Conservation (phyloP, 1,140 invertebrate species). For the Drusus annulatus region DNA sequence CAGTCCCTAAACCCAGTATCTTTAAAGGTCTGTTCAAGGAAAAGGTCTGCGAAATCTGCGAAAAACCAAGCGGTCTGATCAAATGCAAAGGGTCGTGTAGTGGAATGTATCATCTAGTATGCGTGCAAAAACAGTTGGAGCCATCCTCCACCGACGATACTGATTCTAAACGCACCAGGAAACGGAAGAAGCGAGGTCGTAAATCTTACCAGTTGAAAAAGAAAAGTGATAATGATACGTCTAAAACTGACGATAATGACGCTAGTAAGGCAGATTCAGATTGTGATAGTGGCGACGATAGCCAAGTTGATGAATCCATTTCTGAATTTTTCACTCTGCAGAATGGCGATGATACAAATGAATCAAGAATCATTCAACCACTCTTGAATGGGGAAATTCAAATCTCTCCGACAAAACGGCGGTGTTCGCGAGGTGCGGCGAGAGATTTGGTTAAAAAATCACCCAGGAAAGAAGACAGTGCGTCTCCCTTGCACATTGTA, state of each 20-base stretch:
- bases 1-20: constrained; percentile 70
- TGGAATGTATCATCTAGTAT: constrained; percentile 71
- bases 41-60: constrained; percentile 79
- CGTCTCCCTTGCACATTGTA: constrained; percentile 31
- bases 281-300: constrained; percentile 24
- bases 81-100: constrained; percentile 76
- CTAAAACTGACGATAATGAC: constrained; percentile 41
- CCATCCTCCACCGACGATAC: constrained; percentile 56
- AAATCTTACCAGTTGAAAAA: constrained; percentile 57
- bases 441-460: constrained; percentile 35
- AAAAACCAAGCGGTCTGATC: constrained; percentile 73
- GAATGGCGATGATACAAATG: constrained; percentile 6
- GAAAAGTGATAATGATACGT: constrained; percentile 34
- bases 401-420: constrained; percentile 35
- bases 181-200: constrained; percentile 59
- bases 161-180: constrained; percentile 65
- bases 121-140: constrained; percentile 62
- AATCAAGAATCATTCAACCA: constrained; percentile 31
- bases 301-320: constrained; percentile 33
- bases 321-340: constrained; percentile 32
- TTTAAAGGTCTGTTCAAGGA: constrained; percentile 75
- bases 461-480: background rate
- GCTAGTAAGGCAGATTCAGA: constrained; percentile 14
- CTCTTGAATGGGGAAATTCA: constrained; percentile 45
- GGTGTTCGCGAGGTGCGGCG: background rate